Evolutionary conservation across 2,888 invertebrate genomes (phyloP), one percentile per base, ranked within the genome.

Genomic region (Penaeus monodon): DNA sequence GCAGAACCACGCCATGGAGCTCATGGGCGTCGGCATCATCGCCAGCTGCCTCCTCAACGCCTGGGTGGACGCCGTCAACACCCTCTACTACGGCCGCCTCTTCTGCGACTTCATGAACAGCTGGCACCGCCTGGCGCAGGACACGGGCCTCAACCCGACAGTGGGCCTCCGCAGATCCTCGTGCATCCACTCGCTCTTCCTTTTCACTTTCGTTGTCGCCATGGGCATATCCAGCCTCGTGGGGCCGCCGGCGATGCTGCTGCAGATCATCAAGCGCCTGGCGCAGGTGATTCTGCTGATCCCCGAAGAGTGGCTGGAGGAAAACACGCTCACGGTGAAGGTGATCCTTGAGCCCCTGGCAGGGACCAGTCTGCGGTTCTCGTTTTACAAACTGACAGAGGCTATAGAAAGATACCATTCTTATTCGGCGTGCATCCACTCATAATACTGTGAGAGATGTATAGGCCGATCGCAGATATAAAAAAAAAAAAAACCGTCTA

Each of bases 11-110:
- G 17, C 57, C 57, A 70, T 33, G 27, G 27, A 70, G 24, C 70
- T 70, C 70, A 27, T 70, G 70, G 70, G 70, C 24, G 70, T 70
- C 14, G 70, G 27, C 70, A 70, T 70, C 70, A 70, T 70, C 70
- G n/a, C 70, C 70, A 29, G 27, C 70, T 70, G 70, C 70, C 27
- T 70, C 70, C 27, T 33, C 22, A 70, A 70, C 70, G 70, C 70
- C 70, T 70, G n/a, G 27, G 70, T 70, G 27, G 24, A 70, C 14
- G 29, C 29, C 70, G 8, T 70, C n/a, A 70, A 70, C 70, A 29
- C 22, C 70, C 27, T 70, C 70, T 29, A 29, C 14, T 27, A 29
- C 70, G 29, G 29, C 17, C 27, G 17, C 24, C 27, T 27, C 27
- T 70, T 70, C 70, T 70, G n/a, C 14, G 70, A 70, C 14, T 33